Evolutionary conservation across 2,113 vertebrate species (phyloP), one percentile per base, ranked within the genome.

Genomic region (Crotophaga sulcirostris): DNA sequence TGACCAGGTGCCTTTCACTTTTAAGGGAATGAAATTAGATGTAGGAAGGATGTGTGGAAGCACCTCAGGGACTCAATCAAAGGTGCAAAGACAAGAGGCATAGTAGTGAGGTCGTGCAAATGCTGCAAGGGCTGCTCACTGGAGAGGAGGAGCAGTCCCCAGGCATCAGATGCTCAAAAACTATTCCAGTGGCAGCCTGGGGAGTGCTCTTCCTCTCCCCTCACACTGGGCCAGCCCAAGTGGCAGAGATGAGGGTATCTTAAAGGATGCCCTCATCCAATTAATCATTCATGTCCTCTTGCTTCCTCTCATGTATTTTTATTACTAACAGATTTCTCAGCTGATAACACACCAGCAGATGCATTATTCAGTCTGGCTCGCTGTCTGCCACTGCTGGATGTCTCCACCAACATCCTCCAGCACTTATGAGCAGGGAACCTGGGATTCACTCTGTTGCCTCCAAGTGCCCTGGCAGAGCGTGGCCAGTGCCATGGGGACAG

Each of bases 261-360:
- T 58, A 18, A 17, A 87, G 77, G 66, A 92, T 69, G 76, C 62
- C 75, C 73, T 67, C 4, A 6, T 54, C 47, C 84, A 36, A 52
- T 96, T 79, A 96, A 97, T 96, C 93, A 92, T 94, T 96, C 91
- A 93, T 62, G 72, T 49, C 76, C 73, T 75, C 78, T 95, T 94
- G 88, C 93, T 97, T 86, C 74, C 94, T 78, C 80, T 49, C 83
- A 33, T 96, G 93, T 91, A 76, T 79, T 95, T 95, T 94, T 93
- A 93, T 96, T 77, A 60, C 86, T 73, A 86, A 75, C 92, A 95
- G 83, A 89, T 92, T 96, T 95, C 96, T 77, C 52, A 75, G 89
- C 90, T 97, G 96, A 69, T 94, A 96, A 83, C 52, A 74, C 67
- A 67, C 45, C 70, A 49, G 55, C 31, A 55, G 90, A 96, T 96